Conservation (phyloP, 2,888 invertebrate genomes). For the Noctua pronuba region DNA sequence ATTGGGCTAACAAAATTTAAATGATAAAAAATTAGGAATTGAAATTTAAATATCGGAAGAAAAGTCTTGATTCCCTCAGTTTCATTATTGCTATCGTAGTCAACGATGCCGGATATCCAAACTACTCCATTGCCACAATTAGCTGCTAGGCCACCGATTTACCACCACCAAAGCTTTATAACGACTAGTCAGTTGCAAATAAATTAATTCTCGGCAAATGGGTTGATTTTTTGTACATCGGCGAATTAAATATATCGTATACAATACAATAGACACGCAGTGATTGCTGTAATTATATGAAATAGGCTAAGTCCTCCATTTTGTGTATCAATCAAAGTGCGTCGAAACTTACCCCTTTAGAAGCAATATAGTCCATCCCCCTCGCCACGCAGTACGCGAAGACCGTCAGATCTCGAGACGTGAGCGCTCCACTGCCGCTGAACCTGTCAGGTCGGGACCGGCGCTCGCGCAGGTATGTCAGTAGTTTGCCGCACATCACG, state of each 20-base stretch:
- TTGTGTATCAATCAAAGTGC: not conserved
- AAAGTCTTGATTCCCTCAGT: not conserved
- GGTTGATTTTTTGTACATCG: not conserved
- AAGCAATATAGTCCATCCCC: slow-evolving; percentile 96
- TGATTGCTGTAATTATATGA: not conserved
- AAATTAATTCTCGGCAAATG: not conserved
- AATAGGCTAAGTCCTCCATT: not conserved
- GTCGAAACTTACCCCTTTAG: slow-evolving; percentile 92
- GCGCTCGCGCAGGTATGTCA: slow-evolving; percentile 93
- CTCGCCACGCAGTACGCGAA: slow-evolving; percentile 95
- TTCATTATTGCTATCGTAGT: not conserved
- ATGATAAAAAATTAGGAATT: too few relatives aligned
- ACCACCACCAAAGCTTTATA: not conserved
- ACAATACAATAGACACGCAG: not conserved
- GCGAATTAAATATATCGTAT: not conserved
- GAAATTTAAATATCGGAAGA: too few relatives aligned
- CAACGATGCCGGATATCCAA: not conserved
- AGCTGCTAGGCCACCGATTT: not conserved
- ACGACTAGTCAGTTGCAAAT: not conserved
- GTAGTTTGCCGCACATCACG: slow-evolving; percentile 95
- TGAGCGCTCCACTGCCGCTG: slow-evolving; percentile 92
- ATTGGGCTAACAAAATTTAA: too few relatives aligned
- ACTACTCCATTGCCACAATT: not conserved
- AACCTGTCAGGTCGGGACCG: slow-evolving; percentile 91
- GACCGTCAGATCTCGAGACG: slow-evolving; percentile 93